Conservation (phyloP, 30 jellyfish, hydroid and myxozoan genomes). For the Nemopilema nomurai region DNA sequence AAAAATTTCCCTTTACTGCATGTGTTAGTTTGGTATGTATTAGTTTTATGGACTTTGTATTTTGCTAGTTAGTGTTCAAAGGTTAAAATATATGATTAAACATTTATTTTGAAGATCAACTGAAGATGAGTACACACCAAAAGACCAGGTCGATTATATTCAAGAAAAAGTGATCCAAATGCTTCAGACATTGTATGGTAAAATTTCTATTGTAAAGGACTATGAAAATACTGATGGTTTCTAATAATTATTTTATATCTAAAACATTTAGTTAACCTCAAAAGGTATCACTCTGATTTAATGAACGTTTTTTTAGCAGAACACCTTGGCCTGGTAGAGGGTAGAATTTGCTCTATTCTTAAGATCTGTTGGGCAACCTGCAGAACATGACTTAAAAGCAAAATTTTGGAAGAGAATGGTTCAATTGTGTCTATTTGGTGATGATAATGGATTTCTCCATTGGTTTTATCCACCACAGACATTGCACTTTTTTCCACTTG, state of each 20-base stretch:
- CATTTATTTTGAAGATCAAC: conserved; percentile 65
- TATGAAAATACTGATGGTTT: conserved; percentile 11
- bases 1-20: no score
- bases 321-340: conserved; percentile 21
- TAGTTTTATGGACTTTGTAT: no score
- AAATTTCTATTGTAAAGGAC: conserved; percentile 42
- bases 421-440: conserved; percentile 24
- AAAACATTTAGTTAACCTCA: not conserved
- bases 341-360: conserved; percentile 49
- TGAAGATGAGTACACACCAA: conserved; percentile 87
- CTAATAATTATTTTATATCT: not conserved
- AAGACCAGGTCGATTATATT: conserved; percentile 83
- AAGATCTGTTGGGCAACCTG: conserved; percentile 59
- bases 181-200: conserved; percentile 51
- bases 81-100: no score
- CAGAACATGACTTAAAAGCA: conserved; percentile 42
- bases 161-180: conserved; percentile 59
- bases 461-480: conserved; percentile 30
- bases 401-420: conserved; percentile 63
- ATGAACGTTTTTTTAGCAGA: not conserved
- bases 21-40: no score
- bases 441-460: conserved; percentile 26
- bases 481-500: not conserved
- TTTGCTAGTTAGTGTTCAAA: no score
- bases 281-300: not conserved